phyloP scores from a whole-genome alignment of 2,888 invertebrate genomes.

The Sinotaia quadrata region DNA sequence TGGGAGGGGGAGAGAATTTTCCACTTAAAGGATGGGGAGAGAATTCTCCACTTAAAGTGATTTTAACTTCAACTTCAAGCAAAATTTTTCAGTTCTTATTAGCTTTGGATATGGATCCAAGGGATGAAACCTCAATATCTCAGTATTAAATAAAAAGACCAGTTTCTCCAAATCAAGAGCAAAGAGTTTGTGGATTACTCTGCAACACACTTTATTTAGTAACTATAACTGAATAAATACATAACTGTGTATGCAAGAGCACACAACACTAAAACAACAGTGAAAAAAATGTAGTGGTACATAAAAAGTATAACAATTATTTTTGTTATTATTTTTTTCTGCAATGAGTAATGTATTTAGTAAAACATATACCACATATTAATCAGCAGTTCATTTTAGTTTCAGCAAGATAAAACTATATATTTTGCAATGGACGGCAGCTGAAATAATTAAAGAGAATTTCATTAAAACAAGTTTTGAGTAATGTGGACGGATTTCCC shows the following conservation, averaged over 20 bases:
- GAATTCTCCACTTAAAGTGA: too few relatives aligned
- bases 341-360: background rate
- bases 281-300: background rate
- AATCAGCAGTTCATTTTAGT: slow-evolving; percentile 14
- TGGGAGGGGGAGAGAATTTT: too few relatives aligned
- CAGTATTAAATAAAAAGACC: too few relatives aligned
- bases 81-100: too few relatives aligned
- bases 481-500: background rate
- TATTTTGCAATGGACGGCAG: background rate
- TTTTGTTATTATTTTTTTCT: background rate
- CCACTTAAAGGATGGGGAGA: too few relatives aligned
- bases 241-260: slow-evolving; percentile 11
- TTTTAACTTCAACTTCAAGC: too few relatives aligned
- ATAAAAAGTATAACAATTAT: too few relatives aligned
- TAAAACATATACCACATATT: slow-evolving; percentile 9
- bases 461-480: background rate
- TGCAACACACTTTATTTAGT: slow-evolving; percentile 5
- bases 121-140: too few relatives aligned
- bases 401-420: background rate
- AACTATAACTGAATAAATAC: slow-evolving; percentile 4
- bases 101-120: too few relatives aligned
- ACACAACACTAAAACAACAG: background rate
- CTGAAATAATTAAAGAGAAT: background rate
- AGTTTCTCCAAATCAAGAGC: too few relatives aligned
- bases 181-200: too few relatives aligned